Evolutionary conservation across 2,113 vertebrate species (phyloP), one percentile per base, ranked within the genome.

Genomic region (Ptilorrhoa leucosticta): DNA sequence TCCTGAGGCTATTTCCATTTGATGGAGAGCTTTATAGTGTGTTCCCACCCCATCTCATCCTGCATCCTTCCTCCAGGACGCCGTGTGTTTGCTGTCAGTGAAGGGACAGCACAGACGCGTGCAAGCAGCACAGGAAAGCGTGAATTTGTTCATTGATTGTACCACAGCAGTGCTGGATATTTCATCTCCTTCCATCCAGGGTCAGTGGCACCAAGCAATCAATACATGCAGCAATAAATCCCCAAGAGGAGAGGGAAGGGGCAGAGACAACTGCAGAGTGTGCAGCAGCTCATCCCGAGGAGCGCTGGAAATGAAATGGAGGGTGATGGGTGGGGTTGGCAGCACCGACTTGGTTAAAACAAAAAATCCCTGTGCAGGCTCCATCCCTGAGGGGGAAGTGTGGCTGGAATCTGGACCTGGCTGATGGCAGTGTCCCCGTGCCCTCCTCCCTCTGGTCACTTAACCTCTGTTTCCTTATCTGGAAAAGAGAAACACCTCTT

Each of bases 331-430:
- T 37, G 40, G 28, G 35, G 12, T 7, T 63, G 56, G 45, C 45
- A 77, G 13, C 24, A 39, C 9, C 0, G 0, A 6, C 6, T 45
- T 5, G 3, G 31, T 35, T 33, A 40, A 61, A 72, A 58, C 20
- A 65, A 37, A 48, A 40, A 58, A 23, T 3, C 9, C 23, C 39
- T 0, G 2, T 79, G 20, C 9, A 47, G 39, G 6, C 50, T 57
- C 1, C 0, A 18, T 56, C 13, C 53, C 72, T 83, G 33, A 16
- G 20, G 19, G 27, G 1, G 10, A 26, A 9, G 5, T 51, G 31
- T 15, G 15, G 28, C 58, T 18, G 2, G n/a, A 39, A 15, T 6
- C 30, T 18, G 70, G 42, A 54, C 14, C 7, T 42, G 61, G 17
- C 7, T 73, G 65, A 40, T 1, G 4, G 26, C 53, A 79, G 15